Evolutionary conservation across 1,140 invertebrate species (phyloP).

Genomic region (Olivierus martensii): DNA sequence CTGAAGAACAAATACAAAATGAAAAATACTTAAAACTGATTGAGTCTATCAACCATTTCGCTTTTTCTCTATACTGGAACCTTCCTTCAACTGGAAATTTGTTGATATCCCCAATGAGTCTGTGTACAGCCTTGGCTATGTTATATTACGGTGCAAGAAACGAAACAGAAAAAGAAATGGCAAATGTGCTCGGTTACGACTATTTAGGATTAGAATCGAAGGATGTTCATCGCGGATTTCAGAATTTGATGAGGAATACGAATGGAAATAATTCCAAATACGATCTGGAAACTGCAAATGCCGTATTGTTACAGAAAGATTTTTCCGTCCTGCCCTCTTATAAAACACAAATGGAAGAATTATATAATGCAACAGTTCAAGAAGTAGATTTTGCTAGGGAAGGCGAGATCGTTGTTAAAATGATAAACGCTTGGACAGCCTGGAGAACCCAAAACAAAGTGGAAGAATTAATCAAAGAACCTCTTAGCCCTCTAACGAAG

Average conservation of each 20-base stretch:
- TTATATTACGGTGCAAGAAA: slow-evolving; percentile 48
- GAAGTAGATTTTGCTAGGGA: slow-evolving; percentile 36
- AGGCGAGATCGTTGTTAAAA: slow-evolving; percentile 28
- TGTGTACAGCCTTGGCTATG: slow-evolving; percentile 46
- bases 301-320: slow-evolving; percentile 5
- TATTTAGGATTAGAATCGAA: slow-evolving; percentile 35
- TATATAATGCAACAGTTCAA: slow-evolving; percentile 10
- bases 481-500: slow-evolving; percentile 24
- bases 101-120: slow-evolving; percentile 48
- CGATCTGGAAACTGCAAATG: slow-evolving; percentile 17
- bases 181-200: slow-evolving; percentile 41
- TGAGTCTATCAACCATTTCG: too few species aligned
- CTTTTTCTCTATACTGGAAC: too few species aligned
- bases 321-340: slow-evolving; percentile 2
- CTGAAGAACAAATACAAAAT: too few species aligned
- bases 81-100: slow-evolving; percentile 30
- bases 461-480: slow-evolving; percentile 36
- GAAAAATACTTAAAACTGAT: too few species aligned
- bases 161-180: slow-evolving; percentile 47
- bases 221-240: slow-evolving; percentile 18
- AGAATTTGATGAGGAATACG: slow-evolving; percentile 10
- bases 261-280: slow-evolving; percentile 15
- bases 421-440: slow-evolving; percentile 52
- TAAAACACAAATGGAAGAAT: slow-evolving; percentile 5
- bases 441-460: slow-evolving; percentile 49